These are phyloP conservation scores for Phalacrocorax aristotelis DNA, from an alignment of 2,113 vertebrate species.

Conservation along the genomic window DNA sequence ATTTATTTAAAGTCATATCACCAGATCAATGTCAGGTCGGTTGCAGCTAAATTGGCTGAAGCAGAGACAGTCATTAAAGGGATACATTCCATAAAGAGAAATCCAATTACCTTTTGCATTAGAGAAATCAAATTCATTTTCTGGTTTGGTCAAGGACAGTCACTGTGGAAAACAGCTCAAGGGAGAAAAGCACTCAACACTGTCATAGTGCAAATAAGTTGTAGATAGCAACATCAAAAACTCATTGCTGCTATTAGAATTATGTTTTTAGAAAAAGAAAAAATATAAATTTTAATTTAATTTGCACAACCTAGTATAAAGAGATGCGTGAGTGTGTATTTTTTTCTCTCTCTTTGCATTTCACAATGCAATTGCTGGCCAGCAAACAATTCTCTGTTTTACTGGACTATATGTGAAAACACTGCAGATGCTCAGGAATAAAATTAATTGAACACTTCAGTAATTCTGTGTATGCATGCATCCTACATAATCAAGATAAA, in stretches of 20 bases:
- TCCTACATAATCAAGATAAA: background rate
- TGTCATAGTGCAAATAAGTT: background rate
- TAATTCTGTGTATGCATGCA: background rate
- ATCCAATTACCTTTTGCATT: slow-evolving; percentile 79
- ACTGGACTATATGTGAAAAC: background rate
- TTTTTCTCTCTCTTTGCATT: background rate
- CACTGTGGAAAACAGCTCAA: slow-evolving; percentile 6
- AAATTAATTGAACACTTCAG: background rate
- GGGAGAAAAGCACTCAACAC: background rate
- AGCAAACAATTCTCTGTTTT: background rate
- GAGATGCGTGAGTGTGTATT: background rate
- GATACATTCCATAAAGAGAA: slow-evolving; percentile 73
- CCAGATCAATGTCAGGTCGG: slow-evolving; percentile 73
- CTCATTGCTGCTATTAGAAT: background rate
- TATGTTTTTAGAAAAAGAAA: background rate
- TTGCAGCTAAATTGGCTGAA: slow-evolving; percentile 71
- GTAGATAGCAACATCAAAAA: background rate
- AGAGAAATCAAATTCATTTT: slow-evolving; percentile 78
- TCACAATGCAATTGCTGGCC: background rate
- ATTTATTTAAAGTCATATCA: slow-evolving; percentile 71
- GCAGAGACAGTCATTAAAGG: slow-evolving; percentile 72
- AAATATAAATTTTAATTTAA: background rate
- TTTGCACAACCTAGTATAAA: background rate
- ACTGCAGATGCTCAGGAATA: background rate
- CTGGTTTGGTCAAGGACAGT: slow-evolving; percentile 72